Evolutionary conservation across 2,113 vertebrate species (phyloP).

Genomic region (Halichoerus grypus): DNA sequence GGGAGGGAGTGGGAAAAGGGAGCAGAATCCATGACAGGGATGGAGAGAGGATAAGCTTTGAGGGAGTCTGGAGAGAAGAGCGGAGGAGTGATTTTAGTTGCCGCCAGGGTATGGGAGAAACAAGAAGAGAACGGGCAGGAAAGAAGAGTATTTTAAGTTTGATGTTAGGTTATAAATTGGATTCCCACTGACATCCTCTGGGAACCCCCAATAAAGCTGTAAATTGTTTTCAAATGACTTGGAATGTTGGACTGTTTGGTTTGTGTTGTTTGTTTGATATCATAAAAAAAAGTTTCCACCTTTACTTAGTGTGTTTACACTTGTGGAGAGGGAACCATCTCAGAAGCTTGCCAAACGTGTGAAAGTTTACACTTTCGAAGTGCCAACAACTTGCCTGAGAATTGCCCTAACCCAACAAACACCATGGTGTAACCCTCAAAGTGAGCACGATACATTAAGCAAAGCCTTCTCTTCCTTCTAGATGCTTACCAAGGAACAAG

Average conservation of each 20-base stretch:
- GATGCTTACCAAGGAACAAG: background rate
- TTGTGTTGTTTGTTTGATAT: background rate
- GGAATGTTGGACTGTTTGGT: background rate
- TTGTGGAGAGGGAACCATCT: background rate
- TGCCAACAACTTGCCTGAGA: background rate
- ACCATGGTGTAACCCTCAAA: background rate
- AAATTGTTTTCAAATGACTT: conserved; percentile 21
- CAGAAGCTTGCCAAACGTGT: background rate
- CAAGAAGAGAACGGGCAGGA: background rate
- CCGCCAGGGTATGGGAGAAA: background rate
- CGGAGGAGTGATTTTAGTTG: accelerated
- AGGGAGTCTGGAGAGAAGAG: background rate
- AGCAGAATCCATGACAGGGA: background rate
- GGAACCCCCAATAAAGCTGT: background rate
- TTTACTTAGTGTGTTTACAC: background rate
- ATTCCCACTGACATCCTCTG: background rate
- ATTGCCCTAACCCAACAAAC: background rate
- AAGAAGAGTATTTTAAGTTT: background rate
- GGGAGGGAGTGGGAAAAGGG: background rate
- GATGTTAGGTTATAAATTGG: background rate
- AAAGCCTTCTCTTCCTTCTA: background rate
- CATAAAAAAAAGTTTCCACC: background rate
- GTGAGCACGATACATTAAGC: background rate
- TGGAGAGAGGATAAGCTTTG: background rate
- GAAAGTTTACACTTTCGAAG: background rate